These are phyloP conservation scores for Torymus tubicola DNA, from an alignment of 2,888 invertebrate genomes.

Conservation along the genomic window DNA sequence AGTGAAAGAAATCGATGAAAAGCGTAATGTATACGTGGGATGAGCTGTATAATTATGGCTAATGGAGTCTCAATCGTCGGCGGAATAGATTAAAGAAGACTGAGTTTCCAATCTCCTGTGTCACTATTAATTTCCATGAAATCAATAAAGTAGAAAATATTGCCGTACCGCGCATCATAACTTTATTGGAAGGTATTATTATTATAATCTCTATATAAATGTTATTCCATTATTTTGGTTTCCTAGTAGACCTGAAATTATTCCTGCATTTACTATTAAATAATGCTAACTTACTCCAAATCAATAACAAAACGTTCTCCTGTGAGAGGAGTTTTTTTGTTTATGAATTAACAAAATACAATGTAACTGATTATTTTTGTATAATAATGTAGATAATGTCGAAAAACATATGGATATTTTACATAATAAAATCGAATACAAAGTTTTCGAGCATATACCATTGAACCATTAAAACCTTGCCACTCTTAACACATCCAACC, in stretches of 20 bases:
- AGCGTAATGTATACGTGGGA: neutral
- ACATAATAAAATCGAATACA: too few relatives aligned
- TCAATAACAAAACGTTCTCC: too few relatives aligned
- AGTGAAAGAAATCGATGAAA: neutral
- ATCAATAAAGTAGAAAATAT: neutral
- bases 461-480: too few relatives aligned
- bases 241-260: neutral
- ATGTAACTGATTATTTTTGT: neutral
- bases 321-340: too few relatives aligned
- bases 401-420: neutral
- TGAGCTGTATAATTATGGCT: conserved; percentile 11
- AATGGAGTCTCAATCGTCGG: conserved; percentile 15
- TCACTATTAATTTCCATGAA: conserved; percentile 11
- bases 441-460: too few relatives aligned
- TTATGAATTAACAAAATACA: neutral
- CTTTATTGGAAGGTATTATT: neutral
- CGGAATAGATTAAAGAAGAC: conserved; percentile 9
- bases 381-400: neutral
- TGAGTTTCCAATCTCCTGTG: conserved; percentile 9
- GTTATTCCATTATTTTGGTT: neutral
- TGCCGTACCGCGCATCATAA: neutral
- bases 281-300: too few relatives aligned
- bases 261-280: neutral
- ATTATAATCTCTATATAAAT: neutral
- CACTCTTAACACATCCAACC: too few relatives aligned